Base-by-base conservation (phyloP, 2,113 vertebrate species). In the Chloropsis cyanopogon region DNA sequence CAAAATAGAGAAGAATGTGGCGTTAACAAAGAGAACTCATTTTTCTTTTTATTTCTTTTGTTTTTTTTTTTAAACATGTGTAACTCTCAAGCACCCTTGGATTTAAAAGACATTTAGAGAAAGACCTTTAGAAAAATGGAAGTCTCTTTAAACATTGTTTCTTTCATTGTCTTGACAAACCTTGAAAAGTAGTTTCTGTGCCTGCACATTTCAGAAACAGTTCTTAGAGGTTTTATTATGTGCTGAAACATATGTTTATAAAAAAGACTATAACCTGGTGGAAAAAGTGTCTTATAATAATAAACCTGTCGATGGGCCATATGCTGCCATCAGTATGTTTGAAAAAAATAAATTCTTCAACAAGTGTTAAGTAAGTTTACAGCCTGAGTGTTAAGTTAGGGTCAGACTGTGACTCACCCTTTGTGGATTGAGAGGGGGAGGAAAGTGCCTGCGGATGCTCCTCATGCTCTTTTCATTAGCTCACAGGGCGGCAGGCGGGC, bases 271-370 rank as follows among this genome's bases (percentile, higher is more conserved):
- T 76, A 95, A 95, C 92, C 78, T 80, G 77, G 46, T 94, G 90
- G 93, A 94, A 96, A 96, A 97, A 91, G 91, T 92, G 86, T 95
- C 96, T 95, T 96, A 92, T 11, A 95, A 95, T 92, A 96, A 96
- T 93, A 95, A 97, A 96, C 94, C 93, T 96, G 95, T 96, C 86
- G 61, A 95, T 95, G 92, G 86, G 65, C 95, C 95, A 86, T 90
- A 93, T 90, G 94, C 92, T 93, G 80, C 92, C 94, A 88, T 96
- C 80, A 75, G 80, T 93, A 50, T 17, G 70, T 75, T 90, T 88
- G 76, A 83, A 82, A 95, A 96, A 95, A 88, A 82, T 29, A 94
- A 88, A 86, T 95, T 92, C 92, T 86, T 84, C 88, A 78, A 35
- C 56, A 93, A 96, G 85, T 92, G 88, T 70, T 95, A 92, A 96